These are phyloP conservation scores for Pedetes capensis DNA, from an alignment of 2,113 vertebrate species.

Conservation along the genomic window DNA sequence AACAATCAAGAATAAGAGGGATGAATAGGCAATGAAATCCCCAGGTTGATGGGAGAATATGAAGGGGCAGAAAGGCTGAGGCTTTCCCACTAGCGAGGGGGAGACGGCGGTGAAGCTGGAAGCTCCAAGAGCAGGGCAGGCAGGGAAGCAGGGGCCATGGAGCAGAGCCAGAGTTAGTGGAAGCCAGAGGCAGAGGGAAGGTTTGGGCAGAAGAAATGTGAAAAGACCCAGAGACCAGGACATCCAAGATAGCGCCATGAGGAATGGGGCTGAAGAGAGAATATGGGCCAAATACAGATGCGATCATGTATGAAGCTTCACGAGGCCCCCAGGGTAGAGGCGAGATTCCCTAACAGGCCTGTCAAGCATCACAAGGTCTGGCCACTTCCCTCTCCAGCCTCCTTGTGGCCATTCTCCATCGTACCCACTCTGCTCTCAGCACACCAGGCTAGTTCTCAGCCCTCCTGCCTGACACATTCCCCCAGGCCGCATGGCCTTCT, in stretches of 20 bases:
- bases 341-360: neutral
- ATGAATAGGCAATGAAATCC: neutral
- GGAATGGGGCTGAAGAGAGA: neutral
- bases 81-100: neutral
- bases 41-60: neutral
- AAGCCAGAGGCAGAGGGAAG: neutral
- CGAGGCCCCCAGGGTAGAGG: neutral
- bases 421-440: neutral
- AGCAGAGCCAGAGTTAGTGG: neutral
- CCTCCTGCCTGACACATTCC: neutral
- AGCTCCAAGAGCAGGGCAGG: neutral
- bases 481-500: neutral
- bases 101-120: neutral
- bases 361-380: neutral
- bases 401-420: neutral
- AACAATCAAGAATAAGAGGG: neutral
- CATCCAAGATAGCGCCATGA: neutral
- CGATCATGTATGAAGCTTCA: neutral
- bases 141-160: neutral
- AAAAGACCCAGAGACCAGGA: neutral
- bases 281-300: neutral
- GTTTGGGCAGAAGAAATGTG: neutral
- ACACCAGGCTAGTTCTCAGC: neutral
- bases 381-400: neutral
- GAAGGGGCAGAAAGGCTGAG: neutral